phyloP scores from a whole-genome alignment of 2,888 invertebrate genomes.

The Autographa pulchrina region DNA sequence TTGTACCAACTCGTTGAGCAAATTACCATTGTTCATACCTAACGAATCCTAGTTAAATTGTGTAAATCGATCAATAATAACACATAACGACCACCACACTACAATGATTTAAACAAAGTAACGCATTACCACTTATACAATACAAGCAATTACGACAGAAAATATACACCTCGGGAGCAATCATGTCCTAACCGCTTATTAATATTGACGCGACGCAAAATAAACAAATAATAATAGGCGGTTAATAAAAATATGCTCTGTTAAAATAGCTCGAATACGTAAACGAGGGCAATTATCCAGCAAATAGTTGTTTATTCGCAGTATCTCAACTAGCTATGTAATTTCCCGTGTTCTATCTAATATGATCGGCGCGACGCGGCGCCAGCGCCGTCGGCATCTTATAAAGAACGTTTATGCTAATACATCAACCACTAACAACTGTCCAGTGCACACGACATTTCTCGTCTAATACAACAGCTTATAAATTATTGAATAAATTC shows the following conservation, averaged over 20 bases:
- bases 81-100: constrained; percentile 57
- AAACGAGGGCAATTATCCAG: constrained; percentile 81
- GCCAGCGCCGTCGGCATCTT: constrained; percentile 84
- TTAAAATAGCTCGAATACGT: constrained; percentile 72
- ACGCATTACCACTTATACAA: constrained; percentile 60
- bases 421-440: constrained; percentile 73
- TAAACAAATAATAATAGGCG: constrained; percentile 63
- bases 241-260: constrained; percentile 67
- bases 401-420: constrained; percentile 84
- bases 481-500: constrained; percentile 84
- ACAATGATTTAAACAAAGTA: constrained; percentile 59
- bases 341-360: constrained; percentile 84
- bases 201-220: constrained; percentile 59
- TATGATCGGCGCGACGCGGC: constrained; percentile 83
- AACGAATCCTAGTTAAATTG: constrained; percentile 64
- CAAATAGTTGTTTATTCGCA: constrained; percentile 81
- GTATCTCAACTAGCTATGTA: constrained; percentile 82
- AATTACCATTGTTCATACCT: constrained; percentile 73
- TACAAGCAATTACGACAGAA: constrained; percentile 59
- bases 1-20: constrained; percentile 63
- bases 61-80: constrained; percentile 68
- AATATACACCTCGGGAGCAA: constrained; percentile 60
- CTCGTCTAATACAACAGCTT: constrained; percentile 74
- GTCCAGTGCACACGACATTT: constrained; percentile 62
- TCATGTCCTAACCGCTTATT: constrained; percentile 58